phyloP scores from a whole-genome alignment of 92 coral and sea anemone species.

The Siderastrea radians region DNA sequence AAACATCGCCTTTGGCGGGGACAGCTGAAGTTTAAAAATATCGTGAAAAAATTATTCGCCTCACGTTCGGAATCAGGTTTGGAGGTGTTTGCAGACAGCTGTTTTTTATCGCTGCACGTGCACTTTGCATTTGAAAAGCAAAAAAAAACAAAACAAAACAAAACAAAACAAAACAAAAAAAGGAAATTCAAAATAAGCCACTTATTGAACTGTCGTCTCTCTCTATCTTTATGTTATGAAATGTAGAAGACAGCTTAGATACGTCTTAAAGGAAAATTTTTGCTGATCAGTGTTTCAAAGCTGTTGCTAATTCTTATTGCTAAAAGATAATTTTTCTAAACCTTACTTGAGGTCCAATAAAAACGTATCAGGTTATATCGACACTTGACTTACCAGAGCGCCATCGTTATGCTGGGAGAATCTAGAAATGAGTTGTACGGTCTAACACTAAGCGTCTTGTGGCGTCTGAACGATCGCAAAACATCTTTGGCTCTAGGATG shows the following conservation, averaged over 20 bases:
- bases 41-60: neutral
- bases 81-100: neutral
- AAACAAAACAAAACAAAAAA: too few species aligned
- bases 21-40: slow-evolving; percentile 23
- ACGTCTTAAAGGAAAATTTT: too few species aligned
- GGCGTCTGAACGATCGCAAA: slow-evolving; percentile 73
- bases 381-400: slow-evolving; percentile 76
- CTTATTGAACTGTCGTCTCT: too few species aligned
- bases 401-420: slow-evolving; percentile 66
- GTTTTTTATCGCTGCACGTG: neutral
- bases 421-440: slow-evolving; percentile 79
- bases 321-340: too few species aligned
- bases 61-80: neutral
- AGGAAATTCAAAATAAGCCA: too few species aligned
- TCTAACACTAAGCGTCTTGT: slow-evolving; percentile 78
- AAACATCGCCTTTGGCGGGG: neutral
- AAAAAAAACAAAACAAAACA: too few species aligned
- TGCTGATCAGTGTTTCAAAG: too few species aligned
- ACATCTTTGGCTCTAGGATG: slow-evolving; percentile 79
- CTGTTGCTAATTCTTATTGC: too few species aligned
- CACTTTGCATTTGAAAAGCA: neutral
- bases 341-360: too few species aligned
- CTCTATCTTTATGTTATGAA: too few species aligned
- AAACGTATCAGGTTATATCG: neutral
- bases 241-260: too few species aligned